Conservation (phyloP, 2,113 vertebrate species). For the Phasianus colchicus region DNA sequence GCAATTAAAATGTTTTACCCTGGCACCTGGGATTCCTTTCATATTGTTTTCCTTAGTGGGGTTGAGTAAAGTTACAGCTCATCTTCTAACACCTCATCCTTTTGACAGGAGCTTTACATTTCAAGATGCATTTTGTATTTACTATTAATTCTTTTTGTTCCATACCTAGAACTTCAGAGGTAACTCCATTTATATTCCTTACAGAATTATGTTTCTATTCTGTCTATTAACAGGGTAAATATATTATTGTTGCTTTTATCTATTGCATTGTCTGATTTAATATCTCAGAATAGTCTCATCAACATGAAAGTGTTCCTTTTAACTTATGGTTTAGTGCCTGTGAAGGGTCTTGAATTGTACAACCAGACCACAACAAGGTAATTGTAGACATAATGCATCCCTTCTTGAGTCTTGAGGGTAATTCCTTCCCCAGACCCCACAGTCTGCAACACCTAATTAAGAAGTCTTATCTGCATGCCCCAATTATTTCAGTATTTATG, state of each 20-base stretch:
- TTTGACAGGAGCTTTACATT: not conserved
- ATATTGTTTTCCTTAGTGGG: not conserved
- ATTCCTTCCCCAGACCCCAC: not conserved
- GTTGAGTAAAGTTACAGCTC: not conserved
- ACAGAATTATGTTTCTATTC: not conserved
- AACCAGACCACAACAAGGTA: not conserved
- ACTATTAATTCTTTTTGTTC: not conserved
- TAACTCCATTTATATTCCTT: not conserved
- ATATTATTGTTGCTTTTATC: not conserved
- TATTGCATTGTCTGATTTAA: not conserved
- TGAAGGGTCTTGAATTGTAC: not conserved
- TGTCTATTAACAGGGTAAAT: not conserved
- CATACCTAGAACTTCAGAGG: not conserved
- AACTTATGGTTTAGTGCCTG: not conserved
- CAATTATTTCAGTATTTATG: not conserved
- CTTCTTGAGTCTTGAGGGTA: not conserved
- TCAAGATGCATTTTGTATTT: not conserved
- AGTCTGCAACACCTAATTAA: not conserved
- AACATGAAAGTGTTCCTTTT: not conserved
- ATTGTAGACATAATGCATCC: not conserved
- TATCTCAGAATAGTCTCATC: not conserved
- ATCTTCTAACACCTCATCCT: not conserved
- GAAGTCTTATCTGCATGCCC: not conserved
- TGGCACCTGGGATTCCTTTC: not conserved
- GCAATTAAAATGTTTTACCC: not conserved